Evolutionary conservation across 23 tunicate genomes (phyloP).

Genomic region (Halocynthia aurantium): DNA sequence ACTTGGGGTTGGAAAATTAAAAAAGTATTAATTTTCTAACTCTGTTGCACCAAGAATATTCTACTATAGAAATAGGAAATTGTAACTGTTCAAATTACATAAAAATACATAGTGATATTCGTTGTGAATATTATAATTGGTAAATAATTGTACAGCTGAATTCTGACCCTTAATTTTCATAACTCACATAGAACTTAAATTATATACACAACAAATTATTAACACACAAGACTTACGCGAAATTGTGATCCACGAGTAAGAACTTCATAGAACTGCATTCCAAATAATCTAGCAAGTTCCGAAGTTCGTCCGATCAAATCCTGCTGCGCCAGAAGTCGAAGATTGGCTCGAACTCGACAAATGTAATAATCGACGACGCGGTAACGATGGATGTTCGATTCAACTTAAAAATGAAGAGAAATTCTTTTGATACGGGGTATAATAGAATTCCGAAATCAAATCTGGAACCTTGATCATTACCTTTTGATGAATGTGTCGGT

Average conservation of each 20-base stretch:
- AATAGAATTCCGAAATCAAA: no score
- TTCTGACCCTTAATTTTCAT: no score
- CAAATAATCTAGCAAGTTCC: conserved; percentile 72
- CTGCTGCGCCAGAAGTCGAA: conserved; percentile 46
- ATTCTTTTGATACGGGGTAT: no score
- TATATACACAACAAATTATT: no score
- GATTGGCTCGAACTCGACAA: conserved; percentile 57
- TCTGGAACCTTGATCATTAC: background rate
- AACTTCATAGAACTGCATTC: conserved; percentile 90
- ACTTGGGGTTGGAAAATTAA: no score
- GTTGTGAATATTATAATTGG: no score
- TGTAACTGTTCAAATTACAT: background rate
- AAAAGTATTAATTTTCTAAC: no score
- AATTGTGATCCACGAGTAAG: conserved; percentile 79
- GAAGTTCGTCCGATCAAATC: conserved; percentile 68
- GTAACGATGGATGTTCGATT: conserved; percentile 7
- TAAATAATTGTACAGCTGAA: no score
- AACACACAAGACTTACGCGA: conserved; percentile 53
- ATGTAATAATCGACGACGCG: conserved; percentile 64
- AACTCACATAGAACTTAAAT: no score
- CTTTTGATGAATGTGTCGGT: background rate
- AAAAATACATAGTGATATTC: no score
- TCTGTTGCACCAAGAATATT: no score
- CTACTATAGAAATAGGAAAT: background rate
- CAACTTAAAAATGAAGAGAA: background rate